These are phyloP conservation scores for Drosophila incognita DNA, from an alignment of 2,888 invertebrate species.

Conservation along the genomic window DNA sequence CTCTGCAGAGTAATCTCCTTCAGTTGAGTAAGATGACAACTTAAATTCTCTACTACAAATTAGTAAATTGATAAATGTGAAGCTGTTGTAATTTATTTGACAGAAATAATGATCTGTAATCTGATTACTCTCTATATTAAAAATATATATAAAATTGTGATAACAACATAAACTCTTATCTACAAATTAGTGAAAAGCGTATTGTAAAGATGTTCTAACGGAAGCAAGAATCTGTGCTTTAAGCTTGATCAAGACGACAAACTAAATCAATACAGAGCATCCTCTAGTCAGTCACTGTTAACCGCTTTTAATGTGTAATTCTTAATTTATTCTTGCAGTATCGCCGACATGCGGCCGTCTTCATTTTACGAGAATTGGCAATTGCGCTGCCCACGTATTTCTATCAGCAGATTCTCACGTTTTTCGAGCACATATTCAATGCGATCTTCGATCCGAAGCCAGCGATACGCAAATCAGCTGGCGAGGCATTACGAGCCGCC, in stretches of 20 bases:
- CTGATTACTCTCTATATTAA: no score
- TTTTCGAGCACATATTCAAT: constrained; percentile 96
- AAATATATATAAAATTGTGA: no score
- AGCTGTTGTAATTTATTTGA: no score
- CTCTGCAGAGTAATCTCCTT: neutral
- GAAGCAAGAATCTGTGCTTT: neutral
- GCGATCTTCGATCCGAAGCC: constrained; percentile 96
- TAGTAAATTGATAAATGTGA: no score
- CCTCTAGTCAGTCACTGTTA: neutral
- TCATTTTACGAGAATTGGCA: constrained; percentile 96
- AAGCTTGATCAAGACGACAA: neutral
- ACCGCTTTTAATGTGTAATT: neutral
- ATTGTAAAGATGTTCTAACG: neutral
- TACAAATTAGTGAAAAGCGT: neutral
- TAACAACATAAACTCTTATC: no score
- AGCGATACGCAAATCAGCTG: constrained; percentile 95
- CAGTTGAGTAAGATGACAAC: neutral
- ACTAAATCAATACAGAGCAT: no score
- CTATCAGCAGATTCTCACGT: constrained; percentile 96
- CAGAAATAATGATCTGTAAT: neutral
- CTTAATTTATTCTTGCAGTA: constrained; percentile 85
- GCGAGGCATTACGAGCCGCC: constrained; percentile 97
- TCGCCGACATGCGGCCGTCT: constrained; percentile 95
- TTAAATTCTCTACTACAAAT: neutral
- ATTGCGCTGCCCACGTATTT: constrained; percentile 98